Conservation (phyloP, 2,797 vertebrate genomes). For the Gallinago nigripennis region DNA sequence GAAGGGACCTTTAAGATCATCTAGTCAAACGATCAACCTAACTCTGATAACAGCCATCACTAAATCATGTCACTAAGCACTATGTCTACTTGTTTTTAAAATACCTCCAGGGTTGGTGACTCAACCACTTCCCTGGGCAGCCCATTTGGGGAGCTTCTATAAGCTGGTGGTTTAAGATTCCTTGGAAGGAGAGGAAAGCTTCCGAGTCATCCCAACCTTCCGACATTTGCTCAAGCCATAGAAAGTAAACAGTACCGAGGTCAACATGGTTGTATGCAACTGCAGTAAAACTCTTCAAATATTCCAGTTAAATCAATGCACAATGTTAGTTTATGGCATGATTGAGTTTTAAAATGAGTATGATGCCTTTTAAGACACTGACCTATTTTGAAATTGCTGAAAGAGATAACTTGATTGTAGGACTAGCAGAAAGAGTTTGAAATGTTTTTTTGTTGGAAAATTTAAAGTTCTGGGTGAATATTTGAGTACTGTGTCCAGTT, state of each 20-base stretch:
- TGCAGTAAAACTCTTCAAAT: not conserved
- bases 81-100: too few species aligned
- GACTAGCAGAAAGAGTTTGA: not conserved
- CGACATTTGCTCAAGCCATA: not conserved
- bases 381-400: not conserved
- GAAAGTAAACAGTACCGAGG: not conserved
- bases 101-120: too few species aligned
- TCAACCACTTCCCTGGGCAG: too few species aligned
- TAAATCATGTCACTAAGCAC: too few species aligned
- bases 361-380: not conserved
- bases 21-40: too few species aligned
- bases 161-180: not conserved
- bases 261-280: accelerated
- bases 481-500: too few species aligned
- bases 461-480: not conserved
- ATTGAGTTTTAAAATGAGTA: not conserved
- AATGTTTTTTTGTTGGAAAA: not conserved
- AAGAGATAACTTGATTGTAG: not conserved
- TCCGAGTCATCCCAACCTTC: not conserved
- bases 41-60: too few species aligned
- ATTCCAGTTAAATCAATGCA: not conserved
- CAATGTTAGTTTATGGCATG: not conserved
- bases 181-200: not conserved
- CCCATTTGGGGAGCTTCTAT: not conserved
- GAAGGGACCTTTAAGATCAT: too few species aligned